A percentile compares a stretch with the other conserved stretches of the same genome.
Conservation (phyloP, 2,888 invertebrate species). For the Spodoptera exigua region DNA sequence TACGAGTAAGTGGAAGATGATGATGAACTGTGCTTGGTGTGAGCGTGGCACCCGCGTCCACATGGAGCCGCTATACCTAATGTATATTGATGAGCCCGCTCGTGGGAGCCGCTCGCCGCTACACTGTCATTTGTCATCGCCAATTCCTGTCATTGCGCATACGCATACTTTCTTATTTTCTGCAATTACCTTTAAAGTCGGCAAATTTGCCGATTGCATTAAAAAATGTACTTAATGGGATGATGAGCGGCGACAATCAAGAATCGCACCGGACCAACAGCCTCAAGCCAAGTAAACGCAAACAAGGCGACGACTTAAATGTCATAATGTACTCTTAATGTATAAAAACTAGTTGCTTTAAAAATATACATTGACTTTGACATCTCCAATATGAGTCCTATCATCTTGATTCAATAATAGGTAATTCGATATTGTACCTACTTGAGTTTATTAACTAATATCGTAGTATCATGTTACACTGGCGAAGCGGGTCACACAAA, state of each 20-base stretch:
- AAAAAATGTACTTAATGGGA: conserved; percentile 68
- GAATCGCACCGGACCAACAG: conserved; percentile 52
- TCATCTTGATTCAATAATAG: conserved; percentile 59
- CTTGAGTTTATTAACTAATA: conserved; percentile 37
- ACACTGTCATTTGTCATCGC: conserved; percentile 85
- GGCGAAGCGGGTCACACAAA: conserved; percentile 70
- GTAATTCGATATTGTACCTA: conserved; percentile 22
- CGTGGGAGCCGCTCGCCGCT: conserved; percentile 75
- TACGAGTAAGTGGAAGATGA: conserved; percentile 49
- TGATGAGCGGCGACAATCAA: conserved; percentile 73
- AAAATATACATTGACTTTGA: conserved; percentile 20
- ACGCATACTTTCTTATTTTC: conserved; percentile 82
- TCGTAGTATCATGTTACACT: conserved; percentile 74
- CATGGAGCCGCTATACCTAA: conserved; percentile 65
- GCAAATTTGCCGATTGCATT: conserved; percentile 78
- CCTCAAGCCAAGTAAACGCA: conserved; percentile 32
- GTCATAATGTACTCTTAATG: conserved; percentile 44
- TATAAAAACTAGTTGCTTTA: conserved; percentile 7
- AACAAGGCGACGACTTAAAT: conserved; percentile 43
- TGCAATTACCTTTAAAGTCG: conserved; percentile 83
- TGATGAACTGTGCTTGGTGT: conserved; percentile 53
- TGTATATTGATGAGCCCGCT: conserved; percentile 80
- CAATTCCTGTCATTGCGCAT: conserved; percentile 80
- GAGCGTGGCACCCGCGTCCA: conserved; percentile 47
- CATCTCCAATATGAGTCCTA: conserved; percentile 38